These are phyloP conservation scores for Acipenser transmontanus DNA, from an alignment of 2,797 vertebrate species.

Conservation along the genomic window DNA sequence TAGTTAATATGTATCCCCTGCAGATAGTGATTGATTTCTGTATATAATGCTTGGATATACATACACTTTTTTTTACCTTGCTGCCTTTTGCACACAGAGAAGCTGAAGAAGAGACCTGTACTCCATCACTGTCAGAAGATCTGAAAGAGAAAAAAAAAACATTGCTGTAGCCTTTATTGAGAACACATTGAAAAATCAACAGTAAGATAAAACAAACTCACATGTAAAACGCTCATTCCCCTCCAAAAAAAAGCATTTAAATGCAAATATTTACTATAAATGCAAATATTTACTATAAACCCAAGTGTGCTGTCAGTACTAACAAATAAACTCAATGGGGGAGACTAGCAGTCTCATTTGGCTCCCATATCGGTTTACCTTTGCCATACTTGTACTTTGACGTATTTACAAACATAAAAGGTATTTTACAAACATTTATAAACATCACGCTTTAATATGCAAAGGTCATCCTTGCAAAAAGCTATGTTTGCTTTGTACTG, in stretches of 20 bases:
- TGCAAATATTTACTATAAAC: background rate
- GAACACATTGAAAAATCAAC: too few species aligned
- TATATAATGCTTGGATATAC: too few species aligned
- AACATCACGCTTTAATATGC: background rate
- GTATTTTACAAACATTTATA: background rate
- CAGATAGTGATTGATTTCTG: too few species aligned
- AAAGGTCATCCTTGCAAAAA: background rate
- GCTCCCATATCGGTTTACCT: background rate
- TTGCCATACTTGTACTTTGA: background rate
- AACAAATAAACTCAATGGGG: background rate
- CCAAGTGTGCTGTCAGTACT: background rate
- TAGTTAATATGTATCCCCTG: too few species aligned
- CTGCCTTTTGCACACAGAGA: slow-evolving; percentile 80
- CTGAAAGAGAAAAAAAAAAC: slow-evolving; percentile 48
- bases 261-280: too few species aligned
- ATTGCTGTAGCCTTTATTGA: too few species aligned
- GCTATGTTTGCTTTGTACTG: background rate
- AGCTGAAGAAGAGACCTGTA: slow-evolving; percentile 87
- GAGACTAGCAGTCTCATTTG: background rate
- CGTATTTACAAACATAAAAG: background rate
- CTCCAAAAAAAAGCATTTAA: too few species aligned
- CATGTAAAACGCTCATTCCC: too few species aligned
- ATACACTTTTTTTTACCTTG: slow-evolving; percentile 57
- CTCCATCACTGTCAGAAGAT: slow-evolving; percentile 77
- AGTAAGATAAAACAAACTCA: too few species aligned